phyloP scores from a whole-genome alignment of 2,888 invertebrate genomes.

The Prionchulus punctatus region DNA sequence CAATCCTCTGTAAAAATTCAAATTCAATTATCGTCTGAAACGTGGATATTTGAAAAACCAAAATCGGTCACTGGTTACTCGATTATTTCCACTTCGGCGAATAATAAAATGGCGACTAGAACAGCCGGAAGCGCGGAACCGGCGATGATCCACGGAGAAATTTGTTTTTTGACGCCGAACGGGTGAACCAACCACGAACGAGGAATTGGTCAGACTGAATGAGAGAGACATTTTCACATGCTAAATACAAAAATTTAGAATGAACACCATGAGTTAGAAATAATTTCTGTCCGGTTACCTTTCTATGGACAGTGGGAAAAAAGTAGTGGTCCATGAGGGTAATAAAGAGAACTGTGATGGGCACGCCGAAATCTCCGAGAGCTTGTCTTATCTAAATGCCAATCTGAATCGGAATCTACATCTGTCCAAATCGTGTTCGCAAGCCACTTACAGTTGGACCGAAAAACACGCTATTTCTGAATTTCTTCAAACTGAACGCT shows the following conservation, averaged over 20 bases:
- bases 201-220: neutral
- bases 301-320: conserved; percentile 61
- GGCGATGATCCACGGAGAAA: conserved; percentile 54
- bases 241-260: too few relatives aligned
- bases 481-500: conserved; percentile 75
- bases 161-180: neutral
- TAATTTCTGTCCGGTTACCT: too few relatives aligned
- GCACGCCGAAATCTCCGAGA: conserved; percentile 88
- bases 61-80: conserved; percentile 56
- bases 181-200: neutral
- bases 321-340: conserved; percentile 55
- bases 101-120: conserved; percentile 77
- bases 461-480: conserved; percentile 82
- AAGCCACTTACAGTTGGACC: conserved; percentile 75
- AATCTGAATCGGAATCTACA: neutral
- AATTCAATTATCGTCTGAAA: neutral
- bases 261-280: too few relatives aligned
- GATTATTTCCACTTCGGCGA: conserved; percentile 89
- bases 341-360: conserved; percentile 68
- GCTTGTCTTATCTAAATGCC: conserved; percentile 55
- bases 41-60: neutral
- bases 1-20: conserved; percentile 49
- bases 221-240: neutral
- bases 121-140: conserved; percentile 68
- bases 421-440: neutral